phyloP scores from a whole-genome alignment of 2,888 invertebrate species.

The Cabera pusaria region DNA sequence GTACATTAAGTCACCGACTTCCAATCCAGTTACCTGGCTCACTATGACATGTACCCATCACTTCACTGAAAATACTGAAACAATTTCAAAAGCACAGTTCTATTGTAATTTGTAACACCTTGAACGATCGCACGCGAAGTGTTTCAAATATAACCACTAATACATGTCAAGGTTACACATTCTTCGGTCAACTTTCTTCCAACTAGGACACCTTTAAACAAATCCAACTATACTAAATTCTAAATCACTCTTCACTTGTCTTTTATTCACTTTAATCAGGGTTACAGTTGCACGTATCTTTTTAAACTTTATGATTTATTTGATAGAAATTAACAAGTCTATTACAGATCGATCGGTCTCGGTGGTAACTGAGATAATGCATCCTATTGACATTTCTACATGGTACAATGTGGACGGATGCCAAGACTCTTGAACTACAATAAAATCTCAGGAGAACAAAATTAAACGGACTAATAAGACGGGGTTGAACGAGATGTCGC shows the following conservation, averaged over 20 bases:
- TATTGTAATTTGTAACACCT: conserved; percentile 42
- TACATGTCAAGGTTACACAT: conserved; percentile 56
- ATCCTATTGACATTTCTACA: conserved; percentile 78
- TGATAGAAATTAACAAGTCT: not conserved
- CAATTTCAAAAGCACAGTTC: conserved; percentile 17
- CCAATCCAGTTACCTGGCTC: too few species aligned
- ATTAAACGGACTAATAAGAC: conserved; percentile 63
- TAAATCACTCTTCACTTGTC: too few species aligned
- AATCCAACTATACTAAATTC: too few species aligned
- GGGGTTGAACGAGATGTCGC: conserved; percentile 50
- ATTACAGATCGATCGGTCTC: conserved; percentile 37
- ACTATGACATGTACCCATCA: conserved; percentile 10
- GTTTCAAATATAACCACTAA: conserved; percentile 56
- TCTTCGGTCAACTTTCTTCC: conserved; percentile 36
- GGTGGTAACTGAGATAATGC: conserved; percentile 67
- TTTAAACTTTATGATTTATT: not conserved
- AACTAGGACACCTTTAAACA: conserved; percentile 19
- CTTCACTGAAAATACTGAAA: conserved; percentile 15
- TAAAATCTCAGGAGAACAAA: conserved; percentile 64
- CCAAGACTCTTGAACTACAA: conserved; percentile 65
- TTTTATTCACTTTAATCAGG: too few species aligned
- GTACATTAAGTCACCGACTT: too few species aligned
- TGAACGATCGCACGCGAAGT: conserved; percentile 39
- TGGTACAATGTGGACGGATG: conserved; percentile 51
- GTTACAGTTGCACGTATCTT: too few species aligned